These are phyloP conservation scores for Delichon dasypus DNA, from an alignment of 2,797 vertebrate species.

Conservation along the genomic window DNA sequence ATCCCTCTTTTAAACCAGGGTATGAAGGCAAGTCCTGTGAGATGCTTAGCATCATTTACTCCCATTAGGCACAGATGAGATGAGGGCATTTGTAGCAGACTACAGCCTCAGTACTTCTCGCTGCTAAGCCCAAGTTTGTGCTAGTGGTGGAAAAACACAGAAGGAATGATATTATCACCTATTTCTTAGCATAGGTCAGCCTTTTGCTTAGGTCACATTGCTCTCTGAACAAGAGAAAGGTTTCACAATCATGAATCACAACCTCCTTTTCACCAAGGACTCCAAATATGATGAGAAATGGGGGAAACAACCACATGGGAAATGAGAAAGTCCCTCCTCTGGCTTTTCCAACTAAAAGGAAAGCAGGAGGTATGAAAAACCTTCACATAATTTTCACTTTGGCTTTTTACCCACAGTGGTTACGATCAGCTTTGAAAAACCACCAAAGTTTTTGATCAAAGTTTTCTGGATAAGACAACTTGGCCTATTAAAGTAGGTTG, in stretches of 20 bases:
- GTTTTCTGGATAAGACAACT: constrained; percentile 51
- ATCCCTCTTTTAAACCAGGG: neutral
- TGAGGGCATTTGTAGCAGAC: neutral
- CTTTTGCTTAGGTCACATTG: neutral
- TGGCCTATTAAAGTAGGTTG: constrained; percentile 27
- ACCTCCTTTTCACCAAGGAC: neutral
- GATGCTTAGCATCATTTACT: neutral
- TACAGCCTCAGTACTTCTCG: neutral
- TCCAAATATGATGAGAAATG: neutral
- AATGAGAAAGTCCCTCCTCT: constrained; percentile 17
- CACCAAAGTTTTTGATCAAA: constrained; percentile 52
- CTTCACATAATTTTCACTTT: constrained; percentile 17
- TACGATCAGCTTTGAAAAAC: constrained; percentile 52
- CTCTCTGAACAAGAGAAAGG: neutral
- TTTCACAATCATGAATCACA: constrained; percentile 2
- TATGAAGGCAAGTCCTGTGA: neutral
- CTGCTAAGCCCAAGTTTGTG: neutral
- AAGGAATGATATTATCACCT: neutral
- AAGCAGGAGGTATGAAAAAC: constrained; percentile 28
- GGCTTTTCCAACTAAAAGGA: constrained; percentile 11
- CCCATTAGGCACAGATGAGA: neutral
- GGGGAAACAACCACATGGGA: neutral
- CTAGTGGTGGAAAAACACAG: neutral
- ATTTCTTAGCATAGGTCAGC: neutral
- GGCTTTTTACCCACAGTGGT: constrained; percentile 37